Evolutionary conservation across 2,888 invertebrate species (phyloP).

Genomic region (Drymonia ruficornis): DNA sequence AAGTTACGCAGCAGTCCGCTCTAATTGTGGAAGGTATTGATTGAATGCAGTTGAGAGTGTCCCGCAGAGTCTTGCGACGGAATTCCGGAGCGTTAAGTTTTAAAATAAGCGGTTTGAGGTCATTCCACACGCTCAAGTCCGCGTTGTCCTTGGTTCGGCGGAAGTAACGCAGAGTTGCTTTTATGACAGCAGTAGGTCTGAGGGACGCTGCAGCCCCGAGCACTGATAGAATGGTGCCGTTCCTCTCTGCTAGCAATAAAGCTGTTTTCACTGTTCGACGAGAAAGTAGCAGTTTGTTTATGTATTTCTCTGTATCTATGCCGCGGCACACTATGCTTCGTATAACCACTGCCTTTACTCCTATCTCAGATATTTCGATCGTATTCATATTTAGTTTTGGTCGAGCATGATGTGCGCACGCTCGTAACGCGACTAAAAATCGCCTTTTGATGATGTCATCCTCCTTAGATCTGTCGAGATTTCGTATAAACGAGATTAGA

Average conservation of each 20-base stretch:
- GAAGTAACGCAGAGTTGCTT: not conserved
- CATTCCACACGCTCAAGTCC: not conserved
- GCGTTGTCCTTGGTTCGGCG: not conserved
- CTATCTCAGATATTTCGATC: slow-evolving; percentile 48
- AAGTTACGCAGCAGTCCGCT: slow-evolving; percentile 49
- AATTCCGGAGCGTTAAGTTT: not conserved
- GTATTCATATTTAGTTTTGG: slow-evolving; percentile 45
- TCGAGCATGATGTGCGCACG: slow-evolving; percentile 50
- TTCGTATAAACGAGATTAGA: slow-evolving; percentile 21
- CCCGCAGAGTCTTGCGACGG: not conserved
- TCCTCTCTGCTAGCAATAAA: slow-evolving; percentile 29
- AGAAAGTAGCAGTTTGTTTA: slow-evolving; percentile 43
- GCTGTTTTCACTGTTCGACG: slow-evolving; percentile 40
- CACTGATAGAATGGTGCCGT: not conserved
- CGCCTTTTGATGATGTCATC: slow-evolving; percentile 14
- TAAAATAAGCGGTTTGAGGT: slow-evolving; percentile 44
- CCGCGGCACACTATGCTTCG: slow-evolving; percentile 43
- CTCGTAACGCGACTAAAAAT: slow-evolving; percentile 46
- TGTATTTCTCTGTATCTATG: slow-evolving; percentile 34
- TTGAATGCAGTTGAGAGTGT: slow-evolving; percentile 17
- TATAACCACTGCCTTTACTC: slow-evolving; percentile 61
- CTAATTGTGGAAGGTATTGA: slow-evolving; percentile 44
- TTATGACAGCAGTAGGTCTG: not conserved
- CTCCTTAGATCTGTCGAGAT: slow-evolving; percentile 23
- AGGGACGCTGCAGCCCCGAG: not conserved